Evolutionary conservation across 2,113 vertebrate species (phyloP).

Genomic region (Rousettus leschenaultii): DNA sequence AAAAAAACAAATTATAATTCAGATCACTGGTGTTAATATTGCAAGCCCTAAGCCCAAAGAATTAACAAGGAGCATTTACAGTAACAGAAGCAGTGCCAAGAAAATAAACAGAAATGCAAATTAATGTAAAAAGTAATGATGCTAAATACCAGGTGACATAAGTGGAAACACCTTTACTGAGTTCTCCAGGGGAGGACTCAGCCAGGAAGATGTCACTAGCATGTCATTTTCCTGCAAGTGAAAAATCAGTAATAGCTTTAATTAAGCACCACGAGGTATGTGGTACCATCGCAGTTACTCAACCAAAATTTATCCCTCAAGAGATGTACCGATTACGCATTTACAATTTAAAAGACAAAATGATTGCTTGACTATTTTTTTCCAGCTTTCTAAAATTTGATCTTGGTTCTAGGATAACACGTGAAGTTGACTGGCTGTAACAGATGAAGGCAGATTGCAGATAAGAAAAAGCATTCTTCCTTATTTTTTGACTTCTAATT

Average conservation of each 20-base stretch:
- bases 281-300: neutral
- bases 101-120: conserved; percentile 50
- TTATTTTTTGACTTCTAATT: conserved; percentile 16
- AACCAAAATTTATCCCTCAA: neutral
- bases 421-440: neutral
- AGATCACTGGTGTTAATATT: conserved; percentile 5
- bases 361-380: neutral
- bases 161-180: neutral
- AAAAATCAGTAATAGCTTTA: conserved; percentile 32
- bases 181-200: neutral
- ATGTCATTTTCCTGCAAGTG: neutral
- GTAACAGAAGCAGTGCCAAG: neutral
- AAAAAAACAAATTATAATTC: neutral
- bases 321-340: neutral
- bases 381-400: neutral
- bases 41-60: neutral
- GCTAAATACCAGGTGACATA: neutral
- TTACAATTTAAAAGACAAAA: conserved; percentile 33
- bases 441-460: neutral
- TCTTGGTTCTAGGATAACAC: neutral
- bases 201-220: neutral
- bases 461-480: neutral
- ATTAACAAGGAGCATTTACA: conserved; percentile 33
- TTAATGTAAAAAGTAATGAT: neutral
- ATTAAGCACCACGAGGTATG: neutral